Evolutionary conservation across 1,140 invertebrate genomes (phyloP).

Genomic region (Brachionus sp.): DNA sequence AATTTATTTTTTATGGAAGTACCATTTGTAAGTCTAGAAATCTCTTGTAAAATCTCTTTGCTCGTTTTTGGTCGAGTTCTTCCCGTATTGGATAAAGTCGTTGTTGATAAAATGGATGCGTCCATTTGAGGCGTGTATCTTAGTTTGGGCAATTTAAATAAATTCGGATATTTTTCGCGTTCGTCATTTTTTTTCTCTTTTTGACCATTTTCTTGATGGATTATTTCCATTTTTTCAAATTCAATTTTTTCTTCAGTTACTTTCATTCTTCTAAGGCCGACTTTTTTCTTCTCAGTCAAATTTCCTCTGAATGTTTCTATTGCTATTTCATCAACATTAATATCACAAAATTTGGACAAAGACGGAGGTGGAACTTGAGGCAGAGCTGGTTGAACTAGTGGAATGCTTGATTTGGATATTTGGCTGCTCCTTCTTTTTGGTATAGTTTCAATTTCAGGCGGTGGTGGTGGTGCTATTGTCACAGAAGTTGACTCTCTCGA

Average conservation of each 20-base stretch:
- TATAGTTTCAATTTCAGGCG: background rate
- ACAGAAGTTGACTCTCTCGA: background rate
- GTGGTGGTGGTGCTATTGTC: background rate
- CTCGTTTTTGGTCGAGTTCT: constrained; percentile 42
- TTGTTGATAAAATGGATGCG: background rate
- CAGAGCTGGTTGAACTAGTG: background rate
- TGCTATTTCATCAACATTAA: background rate
- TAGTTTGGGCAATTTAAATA: constrained; percentile 2
- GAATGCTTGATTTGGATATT: background rate
- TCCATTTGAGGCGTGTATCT: background rate
- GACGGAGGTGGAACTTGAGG: background rate
- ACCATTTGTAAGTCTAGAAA: constrained; percentile 42
- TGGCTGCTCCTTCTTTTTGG: background rate
- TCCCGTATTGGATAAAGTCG: background rate
- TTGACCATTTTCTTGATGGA: background rate
- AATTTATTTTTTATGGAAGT: background rate
- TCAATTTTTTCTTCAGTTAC: constrained; percentile 13
- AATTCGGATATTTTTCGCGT: constrained; percentile 20
- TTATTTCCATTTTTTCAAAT: background rate
- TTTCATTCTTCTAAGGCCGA: background rate
- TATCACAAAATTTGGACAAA: background rate
- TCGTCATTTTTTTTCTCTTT: background rate
- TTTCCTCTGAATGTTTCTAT: background rate
- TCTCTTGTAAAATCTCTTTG: constrained; percentile 43
- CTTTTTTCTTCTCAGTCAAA: background rate